Base-by-base conservation (phyloP, 2,113 vertebrate species). In the Otus sunia region DNA sequence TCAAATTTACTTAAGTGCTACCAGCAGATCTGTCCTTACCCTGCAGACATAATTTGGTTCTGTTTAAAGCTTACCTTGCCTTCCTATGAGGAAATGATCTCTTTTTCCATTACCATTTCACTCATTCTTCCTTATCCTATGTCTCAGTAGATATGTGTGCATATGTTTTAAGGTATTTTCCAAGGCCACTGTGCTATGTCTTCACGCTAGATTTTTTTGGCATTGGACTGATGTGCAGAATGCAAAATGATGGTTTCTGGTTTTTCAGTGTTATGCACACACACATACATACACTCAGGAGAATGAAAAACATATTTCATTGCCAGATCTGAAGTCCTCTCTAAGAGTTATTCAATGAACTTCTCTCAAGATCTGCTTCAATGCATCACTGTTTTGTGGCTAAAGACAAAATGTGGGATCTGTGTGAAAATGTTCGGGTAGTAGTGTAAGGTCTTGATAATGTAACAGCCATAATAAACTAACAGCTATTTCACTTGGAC, bases 1-100 rank as follows among this genome's bases (percentile, higher is more conserved):
- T 77, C 56, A 92, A 93, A 81, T 95, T 92, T 86, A 25, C 23
- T 85, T 74, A 93, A 88, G 73, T 81, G n/a, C 67, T 90, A 37
- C 60, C 66, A 92, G 63, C 43, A 95, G 64, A 75, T 87, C 53
- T 85, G 30, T 75, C 52, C 73, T 64, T 84, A 86, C 27, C 60
- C 50, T 83, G 55, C 15, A 73, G 74, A 74, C 3, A 49, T 86
- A 85, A 66, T 76, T 80, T 41, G 4, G 3, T 27, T 94, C 25
- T 12, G 21, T 88, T 88, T 90, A 82, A 75, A 87, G 43, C 39
- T 64, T 89, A 62, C 60, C 47, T 81, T 75, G 45, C 15, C 5
- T 72, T 86, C 17, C 71, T 45, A n/a, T 4, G 23, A 20, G 45
- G 19, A 77, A 92, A 77, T n/a, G 2, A n/a, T 59, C 36, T 91